phyloP scores from a whole-genome alignment of 2,888 invertebrate species.

The Magallana nippona region DNA sequence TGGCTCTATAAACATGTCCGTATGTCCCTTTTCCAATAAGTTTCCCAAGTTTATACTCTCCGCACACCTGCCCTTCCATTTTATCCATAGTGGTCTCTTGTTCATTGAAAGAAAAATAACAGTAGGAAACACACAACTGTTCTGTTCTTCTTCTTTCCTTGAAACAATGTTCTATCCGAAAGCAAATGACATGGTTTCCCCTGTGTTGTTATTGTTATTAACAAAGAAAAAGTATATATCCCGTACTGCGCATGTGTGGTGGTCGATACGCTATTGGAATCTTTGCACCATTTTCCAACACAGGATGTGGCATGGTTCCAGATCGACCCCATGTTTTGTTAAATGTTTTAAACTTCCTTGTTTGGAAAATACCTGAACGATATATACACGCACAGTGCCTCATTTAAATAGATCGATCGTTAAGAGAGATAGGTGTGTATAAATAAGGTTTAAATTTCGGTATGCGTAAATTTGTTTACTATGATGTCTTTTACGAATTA shows the following conservation, averaged over 20 bases:
- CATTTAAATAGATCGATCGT: too few relatives aligned
- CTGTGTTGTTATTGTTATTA: background rate
- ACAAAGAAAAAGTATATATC: background rate
- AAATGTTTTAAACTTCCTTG: constrained; percentile 18
- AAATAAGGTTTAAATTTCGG: too few relatives aligned
- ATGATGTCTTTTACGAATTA: too few relatives aligned
- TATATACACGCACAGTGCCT: too few relatives aligned
- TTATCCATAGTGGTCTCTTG: background rate
- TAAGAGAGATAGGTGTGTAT: too few relatives aligned
- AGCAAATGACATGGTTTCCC: background rate
- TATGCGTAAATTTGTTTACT: too few relatives aligned
- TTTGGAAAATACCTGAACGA: background rate
- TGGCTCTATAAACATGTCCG: constrained; percentile 43
- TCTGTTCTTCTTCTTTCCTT: background rate
- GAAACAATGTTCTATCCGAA: background rate
- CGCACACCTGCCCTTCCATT: constrained; percentile 34
- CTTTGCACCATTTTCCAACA: too few relatives aligned
- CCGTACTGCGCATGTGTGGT: background rate
- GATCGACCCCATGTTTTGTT: too few relatives aligned
- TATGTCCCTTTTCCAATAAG: constrained; percentile 42
- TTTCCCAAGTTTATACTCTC: constrained; percentile 37
- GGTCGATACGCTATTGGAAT: background rate
- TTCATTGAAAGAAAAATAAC: too few relatives aligned
- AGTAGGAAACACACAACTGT: background rate
- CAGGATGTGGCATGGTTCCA: too few relatives aligned